These are phyloP conservation scores for Macaria notata DNA, from an alignment of 2,888 invertebrate species.

Conservation along the genomic window DNA sequence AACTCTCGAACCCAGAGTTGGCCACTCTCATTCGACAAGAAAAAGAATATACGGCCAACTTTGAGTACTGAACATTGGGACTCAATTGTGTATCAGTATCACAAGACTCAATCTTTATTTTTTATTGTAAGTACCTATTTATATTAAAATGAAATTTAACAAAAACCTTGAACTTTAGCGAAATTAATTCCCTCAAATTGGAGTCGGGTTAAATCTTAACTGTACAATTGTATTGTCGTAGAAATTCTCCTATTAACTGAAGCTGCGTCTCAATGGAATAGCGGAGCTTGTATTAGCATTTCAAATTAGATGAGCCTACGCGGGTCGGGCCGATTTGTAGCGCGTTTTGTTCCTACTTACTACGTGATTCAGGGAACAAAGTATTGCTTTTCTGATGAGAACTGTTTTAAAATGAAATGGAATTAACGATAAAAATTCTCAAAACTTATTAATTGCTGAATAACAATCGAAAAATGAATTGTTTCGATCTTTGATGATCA, in stretches of 20 bases:
- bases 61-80: too few species aligned
- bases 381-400: too few species aligned
- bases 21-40: too few species aligned
- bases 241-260: constrained; percentile 15
- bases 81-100: too few species aligned
- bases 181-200: constrained; percentile 1
- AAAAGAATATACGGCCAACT: too few species aligned
- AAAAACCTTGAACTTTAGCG: neutral
- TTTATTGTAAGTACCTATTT: neutral
- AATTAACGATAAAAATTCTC: too few species aligned
- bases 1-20: too few species aligned
- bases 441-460: too few species aligned
- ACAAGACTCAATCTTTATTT: neutral
- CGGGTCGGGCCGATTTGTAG: constrained; percentile 19
- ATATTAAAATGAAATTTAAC: neutral
- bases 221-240: constrained; percentile 8
- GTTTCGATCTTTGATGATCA: too few species aligned
- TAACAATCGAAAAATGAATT: too few species aligned
- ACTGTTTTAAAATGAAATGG: too few species aligned
- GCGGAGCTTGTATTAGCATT: constrained; percentile 54
- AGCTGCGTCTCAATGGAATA: constrained; percentile 49
- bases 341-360: neutral
- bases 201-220: constrained; percentile 5
- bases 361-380: neutral
- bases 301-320: constrained; percentile 44